A percentile compares a stretch with the other conserved stretches of the same genome.
These are phyloP conservation scores for Acrocyrtus sp. DNA, from an alignment of 2,888 invertebrate genomes.

Conservation along the genomic window DNA sequence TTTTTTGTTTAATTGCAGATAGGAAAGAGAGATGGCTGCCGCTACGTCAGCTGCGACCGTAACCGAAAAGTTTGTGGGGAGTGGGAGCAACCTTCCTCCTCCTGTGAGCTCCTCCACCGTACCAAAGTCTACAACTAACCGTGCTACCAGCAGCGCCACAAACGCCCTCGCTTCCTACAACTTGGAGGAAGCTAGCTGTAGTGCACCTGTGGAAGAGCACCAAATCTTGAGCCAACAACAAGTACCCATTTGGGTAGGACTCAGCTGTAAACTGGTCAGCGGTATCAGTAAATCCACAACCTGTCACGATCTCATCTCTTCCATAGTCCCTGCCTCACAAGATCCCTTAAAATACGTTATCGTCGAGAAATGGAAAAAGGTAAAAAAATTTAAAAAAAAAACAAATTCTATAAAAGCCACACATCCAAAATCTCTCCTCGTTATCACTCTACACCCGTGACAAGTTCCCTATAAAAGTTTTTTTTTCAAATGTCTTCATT, in stretches of 20 bases:
- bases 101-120: not conserved
- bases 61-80: conserved; percentile 31
- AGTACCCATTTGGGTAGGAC: conserved; percentile 59
- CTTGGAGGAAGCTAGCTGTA: conserved; percentile 16
- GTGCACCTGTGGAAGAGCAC: conserved; percentile 27
- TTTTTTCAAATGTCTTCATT: too few relatives aligned
- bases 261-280: conserved; percentile 57
- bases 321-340: conserved; percentile 51
- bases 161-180: conserved; percentile 6
- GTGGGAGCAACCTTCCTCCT: not conserved
- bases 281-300: conserved; percentile 60
- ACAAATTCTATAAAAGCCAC: too few relatives aligned
- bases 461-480: too few relatives aligned
- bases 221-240: conserved; percentile 55
- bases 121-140: conserved; percentile 6
- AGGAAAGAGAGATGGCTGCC: conserved; percentile 30
- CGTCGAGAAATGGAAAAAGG: conserved; percentile 81
- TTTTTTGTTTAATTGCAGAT: too few relatives aligned
- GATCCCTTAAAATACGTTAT: conserved; percentile 71
- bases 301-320: conserved; percentile 58
- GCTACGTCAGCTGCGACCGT: too few relatives aligned
- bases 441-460: too few relatives aligned
- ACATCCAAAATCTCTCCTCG: too few relatives aligned
- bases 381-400: too few relatives aligned
- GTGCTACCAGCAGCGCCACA: not conserved